phyloP scores from a whole-genome alignment of 2,888 invertebrate genomes.

The Meandrusa payeni region DNA sequence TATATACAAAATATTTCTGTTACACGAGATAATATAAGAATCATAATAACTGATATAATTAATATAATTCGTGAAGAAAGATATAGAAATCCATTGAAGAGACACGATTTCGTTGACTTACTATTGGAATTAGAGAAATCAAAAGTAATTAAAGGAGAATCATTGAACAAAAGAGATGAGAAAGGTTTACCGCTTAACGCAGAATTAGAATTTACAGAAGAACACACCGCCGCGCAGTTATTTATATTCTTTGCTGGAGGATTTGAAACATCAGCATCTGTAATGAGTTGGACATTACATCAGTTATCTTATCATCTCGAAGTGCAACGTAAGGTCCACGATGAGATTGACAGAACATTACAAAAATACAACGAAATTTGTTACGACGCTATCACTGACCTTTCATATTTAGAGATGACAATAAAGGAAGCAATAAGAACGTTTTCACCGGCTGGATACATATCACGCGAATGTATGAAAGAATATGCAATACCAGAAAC shows the following conservation, averaged over 20 bases:
- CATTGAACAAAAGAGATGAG: conserved; percentile 23
- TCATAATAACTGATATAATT: conserved; percentile 13
- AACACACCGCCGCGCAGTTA: conserved; percentile 21
- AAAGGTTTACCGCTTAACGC: conserved; percentile 24
- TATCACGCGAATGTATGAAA: conserved; percentile 22
- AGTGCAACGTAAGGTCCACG: conserved; percentile 24
- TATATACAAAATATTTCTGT: conserved; percentile 2
- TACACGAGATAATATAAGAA: background rate
- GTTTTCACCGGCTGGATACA: conserved; percentile 25
- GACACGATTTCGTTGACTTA: conserved; percentile 30
- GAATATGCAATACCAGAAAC: conserved; percentile 22
- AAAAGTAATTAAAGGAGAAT: conserved; percentile 29
- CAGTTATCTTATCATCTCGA: conserved; percentile 32
- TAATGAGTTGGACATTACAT: conserved; percentile 37
- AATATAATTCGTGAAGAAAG: conserved; percentile 23
- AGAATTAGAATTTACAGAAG: conserved; percentile 5
- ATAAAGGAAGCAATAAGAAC: conserved; percentile 25
- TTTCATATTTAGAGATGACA: conserved; percentile 20
- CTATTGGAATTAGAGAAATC: conserved; percentile 26
- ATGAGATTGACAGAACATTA: conserved; percentile 19
- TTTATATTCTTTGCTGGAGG: conserved; percentile 39
- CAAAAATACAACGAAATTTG: conserved; percentile 18
- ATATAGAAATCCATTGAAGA: conserved; percentile 21
- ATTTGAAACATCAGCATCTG: conserved; percentile 43
- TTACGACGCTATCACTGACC: conserved; percentile 18